phyloP scores from a whole-genome alignment of 2,113 vertebrate species.

The Strix uralensis region DNA sequence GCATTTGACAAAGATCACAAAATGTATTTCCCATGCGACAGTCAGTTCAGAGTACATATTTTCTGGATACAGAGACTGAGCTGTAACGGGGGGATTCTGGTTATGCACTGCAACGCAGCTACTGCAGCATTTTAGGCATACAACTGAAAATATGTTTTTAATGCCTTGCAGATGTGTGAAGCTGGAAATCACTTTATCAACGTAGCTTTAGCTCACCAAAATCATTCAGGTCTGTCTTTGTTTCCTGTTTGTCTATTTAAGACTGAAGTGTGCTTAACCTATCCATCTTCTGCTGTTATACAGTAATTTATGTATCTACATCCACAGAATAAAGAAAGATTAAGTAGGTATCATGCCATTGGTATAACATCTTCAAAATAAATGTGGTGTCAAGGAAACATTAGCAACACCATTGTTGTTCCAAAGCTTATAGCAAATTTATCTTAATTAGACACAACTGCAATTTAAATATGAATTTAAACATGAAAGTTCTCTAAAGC shows the following conservation, averaged over 20 bases:
- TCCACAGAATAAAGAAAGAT: not conserved
- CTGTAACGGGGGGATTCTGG: not conserved
- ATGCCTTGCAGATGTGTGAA: conserved; percentile 80
- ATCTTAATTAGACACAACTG: conserved; percentile 17
- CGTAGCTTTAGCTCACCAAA: conserved; percentile 72
- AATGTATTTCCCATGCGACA: not conserved
- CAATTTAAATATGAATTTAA: not conserved
- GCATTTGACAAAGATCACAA: not conserved
- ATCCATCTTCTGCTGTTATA: not conserved
- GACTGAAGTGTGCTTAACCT: not conserved
- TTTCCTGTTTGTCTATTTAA: not conserved
- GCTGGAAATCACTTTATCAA: conserved; percentile 84
- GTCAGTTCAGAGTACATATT: not conserved
- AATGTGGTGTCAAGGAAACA: not conserved
- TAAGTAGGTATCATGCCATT: not conserved
- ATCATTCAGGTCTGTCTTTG: conserved; percentile 72
- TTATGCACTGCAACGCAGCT: not conserved
- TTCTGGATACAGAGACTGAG: not conserved
- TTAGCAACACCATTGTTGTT: not conserved
- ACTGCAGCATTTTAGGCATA: not conserved
- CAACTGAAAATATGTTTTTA: not conserved
- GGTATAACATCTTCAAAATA: not conserved
- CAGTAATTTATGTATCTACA: not conserved
- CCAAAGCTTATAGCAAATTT: not conserved
- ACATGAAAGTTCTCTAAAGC: not conserved